Evolutionary conservation across 2,888 invertebrate species (phyloP), one percentile per base, ranked within the genome.

Genomic region (Chironomus riparius): DNA sequence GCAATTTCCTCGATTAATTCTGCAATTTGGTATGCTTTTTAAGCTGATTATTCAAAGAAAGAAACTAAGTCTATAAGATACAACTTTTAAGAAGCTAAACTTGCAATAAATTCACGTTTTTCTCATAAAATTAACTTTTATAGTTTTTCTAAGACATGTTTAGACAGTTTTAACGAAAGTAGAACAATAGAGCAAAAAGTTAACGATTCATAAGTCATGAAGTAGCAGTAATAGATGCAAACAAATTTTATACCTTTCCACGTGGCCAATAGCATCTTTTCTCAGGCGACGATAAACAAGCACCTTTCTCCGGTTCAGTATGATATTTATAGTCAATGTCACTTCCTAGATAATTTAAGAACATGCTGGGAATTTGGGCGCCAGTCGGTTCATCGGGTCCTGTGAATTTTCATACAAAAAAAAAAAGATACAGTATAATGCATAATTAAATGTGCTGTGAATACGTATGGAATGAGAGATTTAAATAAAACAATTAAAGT

Each of bases 331-430:
- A 95, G 83, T 95, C 95, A 79, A 95, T 93, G 78, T 92, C 91
- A 69, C 91, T 91, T 4, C 93, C 93, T 76, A 94, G 87, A 82
- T 93, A 94, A 84, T 94, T 94, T 76, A 94, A 87, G 83, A 94
- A 94, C 90, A 95, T 93, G 2, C 94, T 93, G 0, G 95, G 95
- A 70, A 95, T 92, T 82, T 94, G 94, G 0, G 93, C 90, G 1
- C 94, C 94, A 0, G 94, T 92, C 0, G 94, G 93, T 82, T 95
- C 94, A 81, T 95, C 93, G 77, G 91, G 88, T 24, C 94, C 91
- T 91, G 80, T 4, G 50, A n/a, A 50, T 48, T 12, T 48, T 48
- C n/a, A 50, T 50, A 79, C 78, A 69, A 73, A 21, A 77, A 69
- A 77, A 70, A 71, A 21, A 68, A 68, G n/a, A n/a, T 38, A 68